Base-by-base conservation (phyloP, 2,797 vertebrate species). In the Chaenodraco wilsoni region DNA sequence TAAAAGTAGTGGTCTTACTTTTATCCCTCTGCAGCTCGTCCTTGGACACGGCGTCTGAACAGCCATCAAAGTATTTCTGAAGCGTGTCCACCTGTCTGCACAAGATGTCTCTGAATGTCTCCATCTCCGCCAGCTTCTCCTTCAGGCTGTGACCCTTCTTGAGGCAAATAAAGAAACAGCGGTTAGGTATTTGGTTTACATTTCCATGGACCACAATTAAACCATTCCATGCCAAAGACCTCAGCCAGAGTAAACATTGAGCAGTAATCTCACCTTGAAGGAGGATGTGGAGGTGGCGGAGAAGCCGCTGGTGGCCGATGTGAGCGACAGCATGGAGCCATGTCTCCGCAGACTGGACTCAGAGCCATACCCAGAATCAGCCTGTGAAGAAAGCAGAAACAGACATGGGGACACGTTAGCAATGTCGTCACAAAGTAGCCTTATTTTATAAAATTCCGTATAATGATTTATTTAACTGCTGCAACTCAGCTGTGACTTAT, bases 101-200 rank as follows among this genome's bases (percentile, higher is more conserved):
- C 63, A 99, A 77, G 89, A 99, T 99, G 64, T 99, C 98, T 87
- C 97, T 94, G 90, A 99, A 99, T 2, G 98, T 99, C 94, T 99
- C 98, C 98, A 99, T 99, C 93, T 99, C 98, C 3, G 97, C 95
- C 92, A 99, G 94, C 90, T 99, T 99, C 91, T 99, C 98, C 1
- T 93, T 95, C 79, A 99, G 95, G 88, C 97, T 98, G 91, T 97
- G 95, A 46, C 97, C 97, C 92, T 99, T 98, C 96, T 97, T 85
- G 11, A 83, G n/a, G 86, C 75, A 17, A 54, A 43, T 0, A 14
- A 3, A 51, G n/a, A 13, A 41, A 37, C 5, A 64, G 45, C 2
- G 4, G 23, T 72, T 8, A 49, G 8, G n/a, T 41, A 27, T 8
- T 59, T 27, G 3, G 41, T 74, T 57, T 41, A 10, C 5, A 27